Conservation (phyloP, 2,113 vertebrate genomes). For the Romanogobio albipinnatus region DNA sequence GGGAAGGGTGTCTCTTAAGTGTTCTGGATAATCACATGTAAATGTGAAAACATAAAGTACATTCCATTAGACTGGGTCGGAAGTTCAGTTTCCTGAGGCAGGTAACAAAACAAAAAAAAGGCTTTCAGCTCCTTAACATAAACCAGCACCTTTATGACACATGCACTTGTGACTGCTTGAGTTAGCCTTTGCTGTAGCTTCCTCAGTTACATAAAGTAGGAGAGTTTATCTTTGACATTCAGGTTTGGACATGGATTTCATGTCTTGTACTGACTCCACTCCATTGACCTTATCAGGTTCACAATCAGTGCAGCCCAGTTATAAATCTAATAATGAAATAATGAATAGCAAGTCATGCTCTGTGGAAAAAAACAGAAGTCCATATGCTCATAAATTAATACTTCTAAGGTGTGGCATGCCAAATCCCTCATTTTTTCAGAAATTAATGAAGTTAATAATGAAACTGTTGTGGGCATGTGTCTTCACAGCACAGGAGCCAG, state of each 20-base stretch:
- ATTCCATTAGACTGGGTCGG: neutral
- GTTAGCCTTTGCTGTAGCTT: neutral
- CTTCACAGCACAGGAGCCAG: slow-evolving; percentile 32
- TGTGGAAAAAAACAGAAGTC: slow-evolving; percentile 19
- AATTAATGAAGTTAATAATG: neutral
- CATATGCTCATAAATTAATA: slow-evolving; percentile 17
- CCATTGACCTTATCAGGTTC: slow-evolving; percentile 21
- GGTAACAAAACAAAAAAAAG: neutral
- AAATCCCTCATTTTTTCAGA: slow-evolving; percentile 21
- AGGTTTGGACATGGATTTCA: neutral
- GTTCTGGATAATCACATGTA: neutral
- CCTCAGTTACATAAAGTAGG: neutral
- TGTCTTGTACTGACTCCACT: slow-evolving; percentile 5
- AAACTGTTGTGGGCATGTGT: neutral
- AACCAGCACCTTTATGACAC: neutral
- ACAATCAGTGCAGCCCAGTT: neutral
- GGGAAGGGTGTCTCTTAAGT: neutral
- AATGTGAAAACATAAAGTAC: slow-evolving; percentile 25
- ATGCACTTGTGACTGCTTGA: neutral
- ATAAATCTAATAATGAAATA: slow-evolving; percentile 22
- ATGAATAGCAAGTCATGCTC: neutral
- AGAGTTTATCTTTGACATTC: slow-evolving; percentile 28
- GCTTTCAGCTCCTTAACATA: slow-evolving; percentile 17
- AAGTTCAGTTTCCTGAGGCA: slow-evolving; percentile 14
- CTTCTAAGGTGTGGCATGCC: slow-evolving; percentile 1